A percentile compares a stretch with the other conserved stretches of the same genome.
phyloP scores from a whole-genome alignment of 2,113 vertebrate species.

The Haemorhous mexicanus region DNA sequence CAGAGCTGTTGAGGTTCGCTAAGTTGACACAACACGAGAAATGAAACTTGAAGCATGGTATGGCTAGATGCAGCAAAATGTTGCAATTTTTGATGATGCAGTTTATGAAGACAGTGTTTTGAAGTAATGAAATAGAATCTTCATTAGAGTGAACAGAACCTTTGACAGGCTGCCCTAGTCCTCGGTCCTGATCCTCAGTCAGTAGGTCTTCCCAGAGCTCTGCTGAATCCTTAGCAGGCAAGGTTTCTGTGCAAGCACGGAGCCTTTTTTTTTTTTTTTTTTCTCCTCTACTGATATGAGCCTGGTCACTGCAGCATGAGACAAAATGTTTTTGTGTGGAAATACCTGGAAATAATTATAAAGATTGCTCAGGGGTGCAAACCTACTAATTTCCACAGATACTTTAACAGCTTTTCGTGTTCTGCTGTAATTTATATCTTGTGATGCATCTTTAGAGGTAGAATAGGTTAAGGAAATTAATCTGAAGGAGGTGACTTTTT shows the following conservation, averaged over 20 bases:
- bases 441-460: neutral
- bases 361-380: neutral
- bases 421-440: neutral
- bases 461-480: constrained; percentile 22
- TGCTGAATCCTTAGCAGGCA: neutral
- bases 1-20: neutral
- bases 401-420: neutral
- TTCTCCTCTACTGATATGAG: neutral
- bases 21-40: neutral
- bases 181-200: neutral
- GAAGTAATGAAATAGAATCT: neutral
- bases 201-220: neutral
- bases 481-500: constrained; percentile 25
- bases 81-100: neutral
- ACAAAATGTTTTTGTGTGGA: neutral
- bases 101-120: neutral
- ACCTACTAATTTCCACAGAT: neutral
- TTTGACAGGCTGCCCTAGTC: neutral
- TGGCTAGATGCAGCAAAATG: neutral
- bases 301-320: neutral
- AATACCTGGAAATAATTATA: neutral
- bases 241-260: neutral
- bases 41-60: neutral
- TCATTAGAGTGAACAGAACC: neutral
- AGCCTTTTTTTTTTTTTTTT: neutral